phyloP scores from a whole-genome alignment of 2,797 vertebrate genomes.

The Enteromius trimaculatus region DNA sequence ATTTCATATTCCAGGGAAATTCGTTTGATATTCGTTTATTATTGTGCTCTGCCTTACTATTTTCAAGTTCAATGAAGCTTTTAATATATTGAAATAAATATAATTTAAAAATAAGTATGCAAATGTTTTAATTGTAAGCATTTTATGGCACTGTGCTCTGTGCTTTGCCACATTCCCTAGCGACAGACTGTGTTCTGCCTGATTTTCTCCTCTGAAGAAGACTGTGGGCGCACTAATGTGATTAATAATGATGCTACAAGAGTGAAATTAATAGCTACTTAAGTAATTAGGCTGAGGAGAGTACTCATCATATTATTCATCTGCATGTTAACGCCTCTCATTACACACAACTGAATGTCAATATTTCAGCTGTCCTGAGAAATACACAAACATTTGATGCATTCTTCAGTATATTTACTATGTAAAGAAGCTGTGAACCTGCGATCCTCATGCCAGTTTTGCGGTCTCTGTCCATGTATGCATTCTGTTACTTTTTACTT shows the following conservation, averaged over 20 bases:
- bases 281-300: slow-evolving; percentile 62
- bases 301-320: slow-evolving; percentile 57
- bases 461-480: neutral
- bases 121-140: slow-evolving; percentile 21
- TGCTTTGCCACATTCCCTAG: slow-evolving; percentile 71
- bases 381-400: neutral
- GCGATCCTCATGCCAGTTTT: neutral
- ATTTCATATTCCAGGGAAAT: neutral
- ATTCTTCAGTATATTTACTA: neutral
- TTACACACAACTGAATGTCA: slow-evolving; percentile 48
- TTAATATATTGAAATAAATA: slow-evolving; percentile 20
- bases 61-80: neutral
- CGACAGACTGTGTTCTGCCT: slow-evolving; percentile 68
- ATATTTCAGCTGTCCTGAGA: neutral
- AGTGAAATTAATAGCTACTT: slow-evolving; percentile 62
- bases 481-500: neutral
- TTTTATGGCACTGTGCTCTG: slow-evolving; percentile 27
- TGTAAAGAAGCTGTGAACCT: too few relatives aligned
- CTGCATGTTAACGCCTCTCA: slow-evolving; percentile 48
- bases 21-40: neutral
- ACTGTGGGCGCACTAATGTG: slow-evolving; percentile 58
- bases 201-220: slow-evolving; percentile 62
- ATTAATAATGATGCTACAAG: slow-evolving; percentile 61
- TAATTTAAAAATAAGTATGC: neutral
- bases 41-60: neutral